A percentile compares a stretch with the other conserved stretches of the same genome.
phyloP scores from a whole-genome alignment of 2,888 invertebrate genomes.

The Acheta domesticus region DNA sequence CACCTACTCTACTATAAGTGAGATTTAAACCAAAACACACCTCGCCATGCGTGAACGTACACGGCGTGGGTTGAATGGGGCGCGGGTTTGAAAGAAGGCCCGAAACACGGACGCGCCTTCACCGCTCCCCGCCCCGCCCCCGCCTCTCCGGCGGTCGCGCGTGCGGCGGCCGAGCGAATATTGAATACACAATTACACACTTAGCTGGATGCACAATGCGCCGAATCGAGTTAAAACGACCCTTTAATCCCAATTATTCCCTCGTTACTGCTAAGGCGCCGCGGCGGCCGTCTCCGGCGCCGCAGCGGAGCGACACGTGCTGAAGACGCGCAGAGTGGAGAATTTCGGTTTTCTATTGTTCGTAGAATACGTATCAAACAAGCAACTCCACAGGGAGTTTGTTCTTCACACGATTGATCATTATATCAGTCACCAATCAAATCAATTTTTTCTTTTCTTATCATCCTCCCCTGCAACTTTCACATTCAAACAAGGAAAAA shows the following conservation, averaged over 20 bases:
- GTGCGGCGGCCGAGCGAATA: neutral
- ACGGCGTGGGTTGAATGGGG: neutral
- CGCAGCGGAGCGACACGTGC: too few relatives aligned
- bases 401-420: too few relatives aligned
- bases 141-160: neutral
- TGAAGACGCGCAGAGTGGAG: too few relatives aligned
- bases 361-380: too few relatives aligned
- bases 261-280: neutral
- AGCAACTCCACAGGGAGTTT: too few relatives aligned
- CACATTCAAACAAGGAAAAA: too few relatives aligned
- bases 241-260: conserved; percentile 18
- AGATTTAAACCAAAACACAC: conserved; percentile 18
- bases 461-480: too few relatives aligned
- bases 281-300: neutral
- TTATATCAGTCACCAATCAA: too few relatives aligned
- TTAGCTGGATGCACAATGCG: neutral
- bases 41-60: neutral
- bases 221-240: neutral
- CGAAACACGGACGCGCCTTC: neutral
- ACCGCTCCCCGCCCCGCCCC: neutral
- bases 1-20: neutral
- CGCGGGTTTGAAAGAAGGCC: too few relatives aligned
- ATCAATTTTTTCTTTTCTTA: too few relatives aligned
- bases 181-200: neutral
- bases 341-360: too few relatives aligned